Conservation (phyloP, 2,888 invertebrate genomes). For the Synergus japonicus region DNA sequence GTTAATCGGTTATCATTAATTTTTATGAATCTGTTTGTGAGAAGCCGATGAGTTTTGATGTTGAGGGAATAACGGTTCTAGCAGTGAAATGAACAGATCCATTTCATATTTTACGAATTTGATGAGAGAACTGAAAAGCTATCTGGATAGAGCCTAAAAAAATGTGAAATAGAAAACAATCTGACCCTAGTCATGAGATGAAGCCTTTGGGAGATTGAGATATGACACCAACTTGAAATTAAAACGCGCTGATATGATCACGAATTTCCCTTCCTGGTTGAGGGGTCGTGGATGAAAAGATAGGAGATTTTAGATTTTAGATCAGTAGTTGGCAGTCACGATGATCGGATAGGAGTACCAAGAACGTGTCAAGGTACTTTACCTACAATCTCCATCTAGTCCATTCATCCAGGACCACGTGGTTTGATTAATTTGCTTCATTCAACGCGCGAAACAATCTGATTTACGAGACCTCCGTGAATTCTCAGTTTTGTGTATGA, state of each 20-base stretch:
- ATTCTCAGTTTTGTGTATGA: conserved; percentile 34
- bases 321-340: conserved; percentile 20
- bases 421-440: conserved; percentile 35
- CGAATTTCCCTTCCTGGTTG: background rate
- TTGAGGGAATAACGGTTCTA: background rate
- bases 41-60: background rate
- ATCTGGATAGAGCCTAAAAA: too few species aligned
- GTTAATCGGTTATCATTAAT: background rate
- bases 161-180: too few species aligned
- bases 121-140: too few species aligned
- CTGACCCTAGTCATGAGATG: background rate
- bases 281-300: conserved; percentile 10
- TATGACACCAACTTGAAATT: conserved; percentile 9
- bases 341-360: conserved; percentile 32
- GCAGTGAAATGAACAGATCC: background rate
- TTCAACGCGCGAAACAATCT: conserved; percentile 32
- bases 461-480: conserved; percentile 36
- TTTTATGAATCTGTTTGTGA: background rate
- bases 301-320: background rate
- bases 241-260: conserved; percentile 6
- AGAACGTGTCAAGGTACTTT: conserved; percentile 39
- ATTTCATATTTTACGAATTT: background rate
- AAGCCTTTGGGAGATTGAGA: background rate
- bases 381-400: conserved; percentile 34
- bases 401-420: conserved; percentile 36